Evolutionary conservation across 2,888 invertebrate genomes (phyloP), one percentile per base, ranked within the genome.

Genomic region (Xestia xanthographa): DNA sequence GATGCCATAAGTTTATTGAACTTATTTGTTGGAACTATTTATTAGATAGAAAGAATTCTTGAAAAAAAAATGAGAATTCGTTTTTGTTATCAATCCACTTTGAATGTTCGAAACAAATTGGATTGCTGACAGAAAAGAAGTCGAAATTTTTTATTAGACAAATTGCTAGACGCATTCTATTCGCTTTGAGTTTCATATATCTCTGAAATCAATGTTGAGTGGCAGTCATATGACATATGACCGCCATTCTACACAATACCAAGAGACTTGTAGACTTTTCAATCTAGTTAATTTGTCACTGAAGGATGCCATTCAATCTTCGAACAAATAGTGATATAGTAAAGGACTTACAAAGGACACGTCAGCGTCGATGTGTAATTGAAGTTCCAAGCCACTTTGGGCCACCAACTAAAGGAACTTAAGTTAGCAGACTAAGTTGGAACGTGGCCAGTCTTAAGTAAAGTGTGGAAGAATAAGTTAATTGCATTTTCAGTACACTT

Each of bases 391-490:
- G 78, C 65, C 68, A 85, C 78, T 85, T 83, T 73, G 22, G 41
- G 73, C 29, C 14, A 73, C 70, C 56, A n/a, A 85, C 65, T 82
- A 14, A 82, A 74, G 71, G 58, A 82, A 74, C 71, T 74, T 60
- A 74, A 82, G 65, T 78, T 73, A 71, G 53, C 48, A 68, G 74
- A 77, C 50, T 74, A 68, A 83, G 60, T 83, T 83, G 83, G 85
- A 78, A 85, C 82, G 71, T 58, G 74, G 85, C 85, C 83, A 85
- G 74, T 78, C 78, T 84, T 77, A 82, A 85, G 85, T 74, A 74
- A 85, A 83, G 78, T 82, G 74, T 74, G 62, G 71, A 82, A 77
- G 77, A 85, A 85, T 85, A 78, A 78, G 66, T 85, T 83, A 85
- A 83, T 82, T 85, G 78, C 62, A 69, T 78, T 85, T 82, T 77